Base-by-base conservation (phyloP, 2,888 invertebrate genomes). In the Eupithecia subumbrata region DNA sequence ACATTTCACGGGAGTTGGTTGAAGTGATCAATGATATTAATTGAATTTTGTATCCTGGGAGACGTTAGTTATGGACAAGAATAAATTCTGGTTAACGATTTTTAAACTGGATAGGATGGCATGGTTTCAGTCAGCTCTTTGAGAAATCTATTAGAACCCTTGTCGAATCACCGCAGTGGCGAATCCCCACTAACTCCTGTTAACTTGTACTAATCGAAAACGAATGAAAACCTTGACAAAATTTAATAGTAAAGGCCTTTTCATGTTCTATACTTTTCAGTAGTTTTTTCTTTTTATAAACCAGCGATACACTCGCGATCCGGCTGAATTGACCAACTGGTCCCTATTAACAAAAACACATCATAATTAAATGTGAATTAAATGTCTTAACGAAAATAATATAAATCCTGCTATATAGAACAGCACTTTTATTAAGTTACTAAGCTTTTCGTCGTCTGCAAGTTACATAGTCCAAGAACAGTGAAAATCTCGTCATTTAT, bases 1-100 rank as follows among this genome's bases (percentile, higher is more conserved):
- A 60, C 60, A 74, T 77, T 78, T 76, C 75, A 74, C 76, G 69
- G 71, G 25, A 56, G 64, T 25, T 74, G 69, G 30, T 52, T 71
- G 71, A 60, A 66, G 69, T 77, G 71, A 78, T 77, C 81, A 79
- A 79, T 79, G 76, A 75, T 71, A 76, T 76, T 75, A 77, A 80
- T 80, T 77, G 77, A 78, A 76, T 74, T 52, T 73, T 60, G 40
- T 22, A 45, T 11, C 18, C 66, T 25, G n/a, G 16, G 9, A 68
- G 43, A 68, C 25, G 1, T 8, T 2, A 68, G 16, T 43, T 22
- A 25, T 14, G 68, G 68, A 68, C 43, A 14, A 25, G 25, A 68
- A 68, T 40, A n/a, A 16, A 64, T 52, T 52, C 52, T 22, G 56
- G 22, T 60, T 25, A n/a, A 67, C 7, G 4, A 67, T 40, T 12